phyloP scores from a whole-genome alignment of 2,888 invertebrate species.

The Xestoiulus laeticollis region DNA sequence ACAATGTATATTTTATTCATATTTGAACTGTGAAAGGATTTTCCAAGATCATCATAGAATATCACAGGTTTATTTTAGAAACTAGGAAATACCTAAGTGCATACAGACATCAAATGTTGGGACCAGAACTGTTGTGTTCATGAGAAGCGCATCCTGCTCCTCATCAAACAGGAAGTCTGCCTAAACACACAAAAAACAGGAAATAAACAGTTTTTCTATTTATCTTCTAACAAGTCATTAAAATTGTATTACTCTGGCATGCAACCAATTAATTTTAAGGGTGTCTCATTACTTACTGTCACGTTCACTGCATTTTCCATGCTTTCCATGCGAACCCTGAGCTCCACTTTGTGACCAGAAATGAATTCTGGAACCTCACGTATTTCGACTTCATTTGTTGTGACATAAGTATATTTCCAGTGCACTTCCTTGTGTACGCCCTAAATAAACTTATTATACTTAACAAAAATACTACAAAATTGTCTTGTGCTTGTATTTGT shows the following conservation, averaged over 20 bases:
- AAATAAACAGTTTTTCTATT: not conserved
- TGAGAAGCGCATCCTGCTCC: conserved; percentile 25
- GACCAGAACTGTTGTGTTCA: conserved; percentile 39
- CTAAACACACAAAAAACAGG: not conserved
- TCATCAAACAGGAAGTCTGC: conserved; percentile 49
- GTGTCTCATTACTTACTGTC: not conserved
- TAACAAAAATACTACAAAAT: no score
- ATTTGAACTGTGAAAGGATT: not conserved
- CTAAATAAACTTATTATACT: no score
- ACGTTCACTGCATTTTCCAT: not conserved
- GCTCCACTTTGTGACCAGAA: conserved; percentile 25
- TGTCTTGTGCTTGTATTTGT: no score
- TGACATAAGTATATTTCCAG: conserved; percentile 55
- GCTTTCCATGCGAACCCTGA: conserved; percentile 50
- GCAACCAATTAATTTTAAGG: not conserved
- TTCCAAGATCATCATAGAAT: not conserved
- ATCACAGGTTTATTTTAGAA: not conserved
- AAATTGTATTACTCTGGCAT: not conserved
- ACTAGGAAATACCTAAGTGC: conserved; percentile 8
- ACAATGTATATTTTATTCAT: no score
- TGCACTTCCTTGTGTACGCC: conserved; percentile 30
- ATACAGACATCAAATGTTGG: conserved; percentile 42
- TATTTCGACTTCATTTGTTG: conserved; percentile 52
- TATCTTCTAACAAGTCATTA: not conserved
- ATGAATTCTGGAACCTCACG: conserved; percentile 49